Conservation (phyloP, 2,113 vertebrate species). For the Scomber colias region DNA sequence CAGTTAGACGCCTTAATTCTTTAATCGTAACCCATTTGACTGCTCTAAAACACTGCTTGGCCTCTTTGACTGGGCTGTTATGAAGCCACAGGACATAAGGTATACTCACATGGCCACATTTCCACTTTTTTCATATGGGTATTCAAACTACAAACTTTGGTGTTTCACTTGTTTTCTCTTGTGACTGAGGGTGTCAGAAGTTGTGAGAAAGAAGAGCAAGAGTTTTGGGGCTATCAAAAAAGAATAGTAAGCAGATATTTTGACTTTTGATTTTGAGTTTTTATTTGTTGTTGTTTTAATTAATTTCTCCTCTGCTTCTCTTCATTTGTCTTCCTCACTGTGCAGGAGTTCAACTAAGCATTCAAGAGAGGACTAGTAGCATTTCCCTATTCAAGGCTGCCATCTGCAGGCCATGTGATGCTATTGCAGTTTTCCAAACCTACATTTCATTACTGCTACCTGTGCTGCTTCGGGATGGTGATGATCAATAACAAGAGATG, state of each 20-base stretch:
- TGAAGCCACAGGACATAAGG: neutral
- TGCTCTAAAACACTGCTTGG: neutral
- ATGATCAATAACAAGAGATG: neutral
- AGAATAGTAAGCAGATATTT: too few species aligned
- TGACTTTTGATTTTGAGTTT: too few species aligned
- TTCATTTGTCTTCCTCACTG: neutral
- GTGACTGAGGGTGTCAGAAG: too few species aligned
- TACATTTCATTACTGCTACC: neutral
- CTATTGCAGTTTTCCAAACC: constrained; percentile 5
- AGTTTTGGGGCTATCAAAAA: too few species aligned
- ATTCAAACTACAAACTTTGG: neutral
- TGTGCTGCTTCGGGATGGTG: neutral
- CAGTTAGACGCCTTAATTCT: neutral
- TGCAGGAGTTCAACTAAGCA: neutral
- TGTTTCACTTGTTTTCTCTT: too few species aligned
- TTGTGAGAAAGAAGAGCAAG: too few species aligned
- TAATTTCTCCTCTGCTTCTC: neutral
- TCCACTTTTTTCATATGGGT: neutral
- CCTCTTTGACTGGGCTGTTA: neutral
- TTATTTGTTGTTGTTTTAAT: too few species aligned
- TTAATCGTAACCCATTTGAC: too few species aligned
- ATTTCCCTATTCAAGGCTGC: constrained; percentile 6
- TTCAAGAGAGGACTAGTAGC: neutral
- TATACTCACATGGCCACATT: constrained; percentile 1
- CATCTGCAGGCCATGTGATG: constrained; percentile 45